phyloP scores from a whole-genome alignment of 2,113 vertebrate species.

The Emydura subglobosa region DNA sequence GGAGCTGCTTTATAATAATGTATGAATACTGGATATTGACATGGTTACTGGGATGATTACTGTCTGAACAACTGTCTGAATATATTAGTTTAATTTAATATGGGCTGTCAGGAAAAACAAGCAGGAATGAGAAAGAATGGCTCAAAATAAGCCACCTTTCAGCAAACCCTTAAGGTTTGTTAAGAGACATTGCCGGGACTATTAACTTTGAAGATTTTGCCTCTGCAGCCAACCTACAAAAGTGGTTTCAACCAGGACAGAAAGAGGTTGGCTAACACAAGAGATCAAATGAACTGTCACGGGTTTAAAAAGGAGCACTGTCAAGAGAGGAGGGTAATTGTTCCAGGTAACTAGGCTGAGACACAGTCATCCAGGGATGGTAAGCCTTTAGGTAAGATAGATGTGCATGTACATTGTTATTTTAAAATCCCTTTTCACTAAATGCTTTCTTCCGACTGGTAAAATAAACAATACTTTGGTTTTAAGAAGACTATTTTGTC shows the following conservation, averaged over 20 bases:
- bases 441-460: neutral
- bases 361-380: no score
- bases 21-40: neutral
- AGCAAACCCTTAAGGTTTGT: no score
- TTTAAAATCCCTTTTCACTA: neutral
- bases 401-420: slow-evolving; percentile 25
- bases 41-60: neutral
- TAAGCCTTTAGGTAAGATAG: neutral
- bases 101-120: no score
- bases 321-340: no score
- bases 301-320: neutral
- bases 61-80: no score
- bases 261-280: neutral
- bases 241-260: neutral
- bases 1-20: neutral
- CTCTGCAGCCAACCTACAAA: neutral
- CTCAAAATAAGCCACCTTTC: neutral
- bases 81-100: neutral
- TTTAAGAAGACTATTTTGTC: slow-evolving; percentile 10
- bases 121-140: neutral
- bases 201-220: neutral
- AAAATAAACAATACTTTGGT: neutral
- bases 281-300: neutral
- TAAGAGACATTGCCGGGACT: neutral
- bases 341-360: no score